Evolutionary conservation across 2,113 vertebrate species (phyloP).

Genomic region (Theristicus caerulescens): DNA sequence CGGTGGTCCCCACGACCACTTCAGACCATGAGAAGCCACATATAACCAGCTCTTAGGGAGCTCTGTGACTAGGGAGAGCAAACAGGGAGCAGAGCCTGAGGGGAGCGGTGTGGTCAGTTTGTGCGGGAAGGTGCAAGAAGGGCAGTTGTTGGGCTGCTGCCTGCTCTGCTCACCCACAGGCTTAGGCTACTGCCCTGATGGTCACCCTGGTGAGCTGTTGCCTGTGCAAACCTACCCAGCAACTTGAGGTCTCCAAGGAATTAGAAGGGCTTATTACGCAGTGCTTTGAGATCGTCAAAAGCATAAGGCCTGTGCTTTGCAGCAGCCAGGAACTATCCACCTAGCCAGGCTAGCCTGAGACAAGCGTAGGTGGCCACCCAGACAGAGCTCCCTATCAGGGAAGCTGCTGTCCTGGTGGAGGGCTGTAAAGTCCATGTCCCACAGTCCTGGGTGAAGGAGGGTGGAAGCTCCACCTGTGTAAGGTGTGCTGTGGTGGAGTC

Average conservation of each 20-base stretch:
- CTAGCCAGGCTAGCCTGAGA: not conserved
- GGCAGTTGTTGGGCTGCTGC: not conserved
- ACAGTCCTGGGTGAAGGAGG: not conserved
- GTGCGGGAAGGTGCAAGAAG: not conserved
- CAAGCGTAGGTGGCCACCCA: not conserved
- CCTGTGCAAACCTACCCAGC: not conserved
- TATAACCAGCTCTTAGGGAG: not conserved
- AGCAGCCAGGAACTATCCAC: not conserved
- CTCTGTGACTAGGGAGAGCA: no score
- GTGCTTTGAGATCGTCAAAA: not conserved
- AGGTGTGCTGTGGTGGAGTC: not conserved
- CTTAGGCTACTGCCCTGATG: not conserved
- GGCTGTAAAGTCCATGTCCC: not conserved
- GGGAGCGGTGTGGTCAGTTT: not conserved
- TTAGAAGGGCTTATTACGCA: not conserved
- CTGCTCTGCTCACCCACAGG: not conserved
- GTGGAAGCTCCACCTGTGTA: not conserved
- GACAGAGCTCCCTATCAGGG: not conserved
- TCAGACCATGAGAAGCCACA: not conserved
- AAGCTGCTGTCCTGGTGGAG: not conserved
- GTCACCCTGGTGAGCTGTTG: not conserved
- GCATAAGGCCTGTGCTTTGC: not conserved
- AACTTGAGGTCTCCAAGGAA: not conserved
- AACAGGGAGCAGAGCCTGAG: not conserved
- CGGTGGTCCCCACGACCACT: rapidly evolving